Evolutionary conservation across 2,888 invertebrate species (phyloP).

Genomic region (Monoplex corrugatus): DNA sequence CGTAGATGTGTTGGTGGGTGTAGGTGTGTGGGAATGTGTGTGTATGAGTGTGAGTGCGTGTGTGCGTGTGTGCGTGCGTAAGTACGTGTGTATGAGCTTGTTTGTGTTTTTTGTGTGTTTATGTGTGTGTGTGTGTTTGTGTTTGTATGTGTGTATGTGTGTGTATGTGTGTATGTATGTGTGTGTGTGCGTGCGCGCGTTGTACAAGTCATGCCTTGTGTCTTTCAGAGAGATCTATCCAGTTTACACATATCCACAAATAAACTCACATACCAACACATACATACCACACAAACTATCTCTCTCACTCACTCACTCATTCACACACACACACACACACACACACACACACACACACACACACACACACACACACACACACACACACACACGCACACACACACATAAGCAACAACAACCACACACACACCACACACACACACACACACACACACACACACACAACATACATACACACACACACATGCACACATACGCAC

Average conservation of each 20-base stretch:
- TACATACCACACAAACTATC: not conserved
- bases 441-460: not conserved
- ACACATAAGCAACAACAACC: not conserved
- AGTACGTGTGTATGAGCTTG: too few relatives aligned
- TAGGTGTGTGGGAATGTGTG: too few relatives aligned
- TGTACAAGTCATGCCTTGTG: too few relatives aligned
- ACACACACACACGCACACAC: constrained; percentile 15
- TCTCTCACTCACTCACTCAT: not conserved
- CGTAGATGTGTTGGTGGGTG: too few relatives aligned
- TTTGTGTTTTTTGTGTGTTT: too few relatives aligned
- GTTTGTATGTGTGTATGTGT: too few relatives aligned
- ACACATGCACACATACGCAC: not conserved
- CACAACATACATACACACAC: not conserved
- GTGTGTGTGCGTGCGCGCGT: too few relatives aligned
- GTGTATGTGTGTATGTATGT: too few relatives aligned
- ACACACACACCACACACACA: not conserved
- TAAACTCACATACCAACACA: not conserved
- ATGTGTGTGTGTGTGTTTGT: too few relatives aligned
- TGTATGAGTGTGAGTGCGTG: too few relatives aligned
- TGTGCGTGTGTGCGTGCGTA: too few relatives aligned
- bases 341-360: constrained; percentile 27
- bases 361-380: constrained; percentile 22
- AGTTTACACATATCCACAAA: not conserved
- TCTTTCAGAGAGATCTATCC: too few relatives aligned
- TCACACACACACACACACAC: not conserved